These are phyloP conservation scores for Chelon auratus DNA, from an alignment of 2,797 vertebrate species.

Conservation along the genomic window DNA sequence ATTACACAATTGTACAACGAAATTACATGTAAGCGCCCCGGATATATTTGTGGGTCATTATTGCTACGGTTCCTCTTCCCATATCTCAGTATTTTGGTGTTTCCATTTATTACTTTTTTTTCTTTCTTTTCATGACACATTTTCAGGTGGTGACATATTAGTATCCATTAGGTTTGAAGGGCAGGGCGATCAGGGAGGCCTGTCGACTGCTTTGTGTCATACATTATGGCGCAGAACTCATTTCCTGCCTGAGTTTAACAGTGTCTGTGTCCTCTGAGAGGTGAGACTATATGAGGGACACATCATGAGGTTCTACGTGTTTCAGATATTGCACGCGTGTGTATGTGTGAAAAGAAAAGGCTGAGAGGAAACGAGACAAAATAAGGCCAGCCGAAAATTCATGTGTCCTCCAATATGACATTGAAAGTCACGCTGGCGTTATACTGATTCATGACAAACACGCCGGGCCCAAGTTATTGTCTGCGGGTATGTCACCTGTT, in stretches of 20 bases:
- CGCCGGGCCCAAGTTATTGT: background rate
- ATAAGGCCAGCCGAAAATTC: constrained; percentile 18
- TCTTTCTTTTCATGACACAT: constrained; percentile 50
- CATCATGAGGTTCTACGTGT: constrained; percentile 44
- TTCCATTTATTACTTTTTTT: constrained; percentile 30
- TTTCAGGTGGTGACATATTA: constrained; percentile 71
- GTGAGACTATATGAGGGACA: constrained; percentile 74
- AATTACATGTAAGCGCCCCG: background rate
- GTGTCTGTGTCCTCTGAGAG: constrained; percentile 75
- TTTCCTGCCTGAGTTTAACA: constrained; percentile 76
- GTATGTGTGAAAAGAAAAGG: constrained; percentile 12
- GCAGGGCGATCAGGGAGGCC: constrained; percentile 65
- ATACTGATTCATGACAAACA: constrained; percentile 1
- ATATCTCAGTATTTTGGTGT: constrained; percentile 32
- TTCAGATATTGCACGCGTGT: constrained; percentile 21
- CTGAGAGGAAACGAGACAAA: constrained; percentile 15
- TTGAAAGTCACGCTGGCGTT: constrained; percentile 30
- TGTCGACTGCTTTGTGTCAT: constrained; percentile 47
- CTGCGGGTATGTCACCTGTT: background rate
- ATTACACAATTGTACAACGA: too few species aligned
- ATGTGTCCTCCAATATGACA: constrained; percentile 33
- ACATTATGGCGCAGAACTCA: constrained; percentile 70
- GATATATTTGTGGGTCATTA: constrained; percentile 51
- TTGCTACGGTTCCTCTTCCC: constrained; percentile 44
- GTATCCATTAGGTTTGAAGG: constrained; percentile 79